Conservation (phyloP, 1,140 invertebrate species). For the Halictus rubicundus region DNA sequence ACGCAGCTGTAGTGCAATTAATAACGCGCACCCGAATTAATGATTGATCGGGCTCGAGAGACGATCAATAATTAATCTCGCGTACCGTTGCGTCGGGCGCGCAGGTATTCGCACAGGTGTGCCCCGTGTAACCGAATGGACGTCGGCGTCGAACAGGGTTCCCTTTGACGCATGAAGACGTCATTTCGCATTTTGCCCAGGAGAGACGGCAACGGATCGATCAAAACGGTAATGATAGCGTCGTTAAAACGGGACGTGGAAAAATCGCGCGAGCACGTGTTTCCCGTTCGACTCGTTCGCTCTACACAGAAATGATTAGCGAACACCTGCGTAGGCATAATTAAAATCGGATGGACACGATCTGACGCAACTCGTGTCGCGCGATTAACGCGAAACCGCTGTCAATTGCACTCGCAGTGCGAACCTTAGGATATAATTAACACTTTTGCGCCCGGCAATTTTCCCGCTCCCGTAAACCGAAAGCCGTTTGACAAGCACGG, state of each 20-base stretch:
- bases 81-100: not conserved
- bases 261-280: not conserved
- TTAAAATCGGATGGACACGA: too few relatives aligned
- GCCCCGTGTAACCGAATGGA: not conserved
- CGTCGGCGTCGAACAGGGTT: not conserved
- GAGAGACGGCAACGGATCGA: not conserved
- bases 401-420: too few relatives aligned
- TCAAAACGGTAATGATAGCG: not conserved
- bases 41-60: constrained; percentile 4
- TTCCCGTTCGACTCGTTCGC: too few relatives aligned
- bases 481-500: too few relatives aligned
- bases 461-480: too few relatives aligned
- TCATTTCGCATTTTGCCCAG: not conserved
- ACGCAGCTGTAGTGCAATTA: constrained; percentile 14
- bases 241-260: not conserved
- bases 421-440: too few relatives aligned
- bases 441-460: too few relatives aligned
- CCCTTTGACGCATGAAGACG: not conserved
- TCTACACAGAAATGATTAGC: too few relatives aligned
- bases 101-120: constrained; percentile 18
- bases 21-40: constrained; percentile 23
- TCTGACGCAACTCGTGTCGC: too few relatives aligned
- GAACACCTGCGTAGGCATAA: too few relatives aligned
- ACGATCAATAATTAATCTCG: constrained; percentile 42
- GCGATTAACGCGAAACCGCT: too few relatives aligned